Evolutionary conservation across 2,113 vertebrate species (phyloP), one percentile per base, ranked within the genome.

Genomic region (Chascanopsetta lugubris): DNA sequence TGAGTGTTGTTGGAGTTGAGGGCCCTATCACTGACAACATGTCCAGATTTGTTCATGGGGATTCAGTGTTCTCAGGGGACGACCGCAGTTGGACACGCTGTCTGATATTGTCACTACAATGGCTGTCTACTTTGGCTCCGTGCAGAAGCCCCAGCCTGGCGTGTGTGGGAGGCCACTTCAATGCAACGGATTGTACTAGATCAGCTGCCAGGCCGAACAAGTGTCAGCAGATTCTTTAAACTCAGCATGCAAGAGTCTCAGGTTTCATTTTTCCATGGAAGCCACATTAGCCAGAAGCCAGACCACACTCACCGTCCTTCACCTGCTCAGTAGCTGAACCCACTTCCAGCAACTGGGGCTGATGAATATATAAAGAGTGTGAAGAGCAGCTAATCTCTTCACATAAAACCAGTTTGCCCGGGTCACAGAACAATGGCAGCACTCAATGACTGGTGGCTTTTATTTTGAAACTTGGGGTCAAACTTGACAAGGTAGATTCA

Each of bases 191-290:
- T 48, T 13, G 53, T 21, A 38, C 12, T 6, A 22, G 25, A 56
- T 46, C 21, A 34, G 25, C 43, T 60, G 11, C 38, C 20, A 42
- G 48, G 29, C 18, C 55, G 20, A 25, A 21, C 48, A 42, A 21
- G 26, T 49, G 32, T 42, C 40, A 63, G 66, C 38, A 13, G 34
- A 54, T 56, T 77, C 40, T 54, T 53, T 25, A 70, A 47, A 61
- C 10, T 36, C 25, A 34, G 47, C 38, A 47, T 54, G 24, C n/a
- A 45, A 22, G 40, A 25, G 17, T 77, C 7, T 60, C 61, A 49
- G 42, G 50, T 70, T 65, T 46, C 50, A 57, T 18, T 3, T 60
- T 60, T 45, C 15, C 29, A 32, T 46, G 24, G 11, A 75, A 53
- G 29, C 43, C 38, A 36, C 38, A 36, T 20, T n/a, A 45, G 12